Evolutionary conservation across 2,888 invertebrate species (phyloP), one percentile per base, ranked within the genome.

Genomic region (Pyrrhosoma nymphula): DNA sequence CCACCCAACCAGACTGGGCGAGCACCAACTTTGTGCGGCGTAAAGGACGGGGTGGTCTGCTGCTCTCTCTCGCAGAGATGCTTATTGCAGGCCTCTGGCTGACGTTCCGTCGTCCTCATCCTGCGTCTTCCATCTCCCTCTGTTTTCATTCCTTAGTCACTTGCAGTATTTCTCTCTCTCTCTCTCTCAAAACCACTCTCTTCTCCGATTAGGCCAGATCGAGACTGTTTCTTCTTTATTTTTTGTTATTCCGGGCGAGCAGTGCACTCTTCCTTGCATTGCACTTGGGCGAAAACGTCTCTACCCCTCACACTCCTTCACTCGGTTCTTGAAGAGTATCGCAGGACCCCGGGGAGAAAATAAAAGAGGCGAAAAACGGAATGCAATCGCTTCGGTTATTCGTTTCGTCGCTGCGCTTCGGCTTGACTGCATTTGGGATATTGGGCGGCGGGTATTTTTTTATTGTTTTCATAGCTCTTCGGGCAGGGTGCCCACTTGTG

Each of bases 401-500:
- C 69, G 69, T 69, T 69, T n/a, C 10, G 55, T 47, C 39, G 18
- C 88, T 55, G 39, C 35, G 26, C 18, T 88, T 88, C 47, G 47
- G 2, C 47, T 26, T 56, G 55, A 55, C 56, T 56, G 89, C 89
- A 89, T 89, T 89, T 89, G 89, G 89, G 55, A 56, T 89, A 89
- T 56, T 56, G 56, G 82, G 23, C 26, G 47, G 26, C 55, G n/a
- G 60, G 2, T 60, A 20, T 60, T 60, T 60, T 60, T 89, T 56
- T 89, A 26, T 26, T 89, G 56, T 89, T 89, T 89, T 56, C 56
- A 8, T 89, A 30, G 30, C 82, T 30, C 82, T 82, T 18, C 35
- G 82, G 82, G 8, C 82, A 35, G 82, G 82, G 82, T 82, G 82
- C 82, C 82, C 82, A 82, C 82, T 82, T 82, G 82, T 82, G 82